Evolutionary conservation across 2,113 vertebrate genomes (phyloP).

Genomic region (Eptesicus fuscus): DNA sequence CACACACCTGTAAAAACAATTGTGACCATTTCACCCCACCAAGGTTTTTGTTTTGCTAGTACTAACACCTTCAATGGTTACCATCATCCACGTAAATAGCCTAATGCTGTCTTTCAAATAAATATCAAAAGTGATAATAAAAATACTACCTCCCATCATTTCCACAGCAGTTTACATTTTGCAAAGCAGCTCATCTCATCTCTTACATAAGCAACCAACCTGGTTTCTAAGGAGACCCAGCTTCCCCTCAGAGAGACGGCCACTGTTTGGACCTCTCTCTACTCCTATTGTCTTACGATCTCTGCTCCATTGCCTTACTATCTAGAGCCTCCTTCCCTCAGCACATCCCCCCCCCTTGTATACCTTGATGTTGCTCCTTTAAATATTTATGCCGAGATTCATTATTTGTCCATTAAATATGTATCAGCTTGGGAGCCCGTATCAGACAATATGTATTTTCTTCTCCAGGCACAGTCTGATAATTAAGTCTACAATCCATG

Average conservation of each 20-base stretch:
- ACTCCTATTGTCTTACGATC: neutral
- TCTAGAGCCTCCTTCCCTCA: slow-evolving; percentile 16
- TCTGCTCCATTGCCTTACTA: slow-evolving; percentile 52
- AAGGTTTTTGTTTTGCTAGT: slow-evolving; percentile 30
- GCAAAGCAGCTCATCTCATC: slow-evolving; percentile 24
- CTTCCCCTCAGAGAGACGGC: neutral
- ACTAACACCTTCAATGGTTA: neutral
- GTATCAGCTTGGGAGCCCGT: slow-evolving; percentile 61
- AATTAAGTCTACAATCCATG: slow-evolving; percentile 62
- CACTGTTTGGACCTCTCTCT: neutral
- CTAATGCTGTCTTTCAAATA: slow-evolving; percentile 42
- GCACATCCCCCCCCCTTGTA: slow-evolving; percentile 23
- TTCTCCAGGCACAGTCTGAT: slow-evolving; percentile 62
- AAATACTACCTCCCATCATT: slow-evolving; percentile 4
- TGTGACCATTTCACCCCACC: neutral
- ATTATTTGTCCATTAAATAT: slow-evolving; percentile 84
- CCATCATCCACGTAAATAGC: slow-evolving; percentile 20
- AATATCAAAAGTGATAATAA: slow-evolving; percentile 30
- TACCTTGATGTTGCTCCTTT: slow-evolving; percentile 74
- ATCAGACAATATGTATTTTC: slow-evolving; percentile 70
- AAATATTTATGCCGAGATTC: slow-evolving; percentile 81
- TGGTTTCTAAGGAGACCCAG: neutral
- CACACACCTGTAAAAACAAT: slow-evolving; percentile 2
- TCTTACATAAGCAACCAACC: neutral
- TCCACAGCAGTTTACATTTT: slow-evolving; percentile 27